Base-by-base conservation (phyloP, 2,797 vertebrate genomes). In the Myotis findleyi region DNA sequence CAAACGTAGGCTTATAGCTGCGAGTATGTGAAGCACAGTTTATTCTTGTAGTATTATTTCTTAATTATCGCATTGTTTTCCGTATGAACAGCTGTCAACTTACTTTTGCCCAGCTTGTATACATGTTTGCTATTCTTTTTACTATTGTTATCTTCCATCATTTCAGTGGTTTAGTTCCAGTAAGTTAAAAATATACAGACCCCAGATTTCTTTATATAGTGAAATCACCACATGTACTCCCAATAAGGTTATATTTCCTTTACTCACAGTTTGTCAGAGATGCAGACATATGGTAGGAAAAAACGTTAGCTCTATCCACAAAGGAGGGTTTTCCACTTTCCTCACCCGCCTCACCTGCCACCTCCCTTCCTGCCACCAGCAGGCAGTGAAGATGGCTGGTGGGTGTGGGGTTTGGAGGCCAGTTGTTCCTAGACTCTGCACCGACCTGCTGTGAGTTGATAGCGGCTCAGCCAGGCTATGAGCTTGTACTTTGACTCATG, bases 401-500 rank as follows among this genome's bases (percentile, higher is more conserved):
- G 81, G 57, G 55, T 69, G n/a, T 89, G 94, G 82, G 59, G 69
- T 72, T 17, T 59, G 53, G 79, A 86, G 88, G 44, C 51, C 18
- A 18, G 82, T 38, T 66, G 44, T 21, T 72, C n/a, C 64, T 20
- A 18, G 25, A 10, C 23, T 17, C 44, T 4, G n/a, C 62, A 30
- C 64, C 49, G 21, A 1, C 79, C 90, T 51, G 76, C 79, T 82
- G 59, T 64, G 27, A 36, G n/a, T 2, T 53, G 83, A 41, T 23
- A 11, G 20, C 0, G 13, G 88, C 69, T 79, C 41, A n/a, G 75
- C 11, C 14, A 18, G 41, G 51, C 66, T 23, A 30, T 81, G 62
- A 91, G 55, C 68, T 72, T 87, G 49, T 72, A 33, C 73, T 94
- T 95, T 57, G 89, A 49, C 53, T 95, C 73, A 4, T 93, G 89